Evolutionary conservation across 2,797 vertebrate species (phyloP).

Genomic region (Orestias chungarensis): DNA sequence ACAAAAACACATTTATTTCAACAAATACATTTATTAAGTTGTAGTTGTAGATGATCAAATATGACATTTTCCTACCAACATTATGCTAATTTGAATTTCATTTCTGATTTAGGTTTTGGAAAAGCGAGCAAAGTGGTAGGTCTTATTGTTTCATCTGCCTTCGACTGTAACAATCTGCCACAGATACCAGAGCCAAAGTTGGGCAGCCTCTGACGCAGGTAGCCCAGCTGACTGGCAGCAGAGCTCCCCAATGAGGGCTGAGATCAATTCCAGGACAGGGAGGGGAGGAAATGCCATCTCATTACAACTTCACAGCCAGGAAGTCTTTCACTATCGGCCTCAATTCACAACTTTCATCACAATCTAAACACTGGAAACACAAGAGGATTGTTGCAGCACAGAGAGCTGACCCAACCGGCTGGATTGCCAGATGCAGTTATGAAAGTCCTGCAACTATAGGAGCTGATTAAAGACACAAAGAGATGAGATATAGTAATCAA

Average conservation of each 20-base stretch:
- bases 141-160: conserved; percentile 4
- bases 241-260: conserved; percentile 28
- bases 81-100: not conserved
- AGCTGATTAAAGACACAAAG: not conserved
- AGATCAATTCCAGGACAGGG: conserved; percentile 13
- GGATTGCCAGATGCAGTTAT: conserved; percentile 10
- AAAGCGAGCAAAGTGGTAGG: conserved; percentile 21
- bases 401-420: conserved; percentile 21
- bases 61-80: not conserved
- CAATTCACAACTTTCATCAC: conserved; percentile 13
- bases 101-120: not conserved
- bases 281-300: conserved; percentile 1
- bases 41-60: not conserved
- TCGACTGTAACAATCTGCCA: not conserved
- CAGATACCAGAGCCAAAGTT: not conserved
- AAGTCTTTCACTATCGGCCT: conserved; percentile 4
- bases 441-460: not conserved
- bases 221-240: conserved; percentile 31
- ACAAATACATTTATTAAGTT: not conserved
- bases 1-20: not conserved
- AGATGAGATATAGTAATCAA: not conserved
- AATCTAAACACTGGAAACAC: not conserved
- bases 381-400: conserved; percentile 3
- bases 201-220: conserved; percentile 1
- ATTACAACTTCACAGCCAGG: not conserved